Conservation (phyloP, 2,113 vertebrate genomes). For the Steatornis caripensis region DNA sequence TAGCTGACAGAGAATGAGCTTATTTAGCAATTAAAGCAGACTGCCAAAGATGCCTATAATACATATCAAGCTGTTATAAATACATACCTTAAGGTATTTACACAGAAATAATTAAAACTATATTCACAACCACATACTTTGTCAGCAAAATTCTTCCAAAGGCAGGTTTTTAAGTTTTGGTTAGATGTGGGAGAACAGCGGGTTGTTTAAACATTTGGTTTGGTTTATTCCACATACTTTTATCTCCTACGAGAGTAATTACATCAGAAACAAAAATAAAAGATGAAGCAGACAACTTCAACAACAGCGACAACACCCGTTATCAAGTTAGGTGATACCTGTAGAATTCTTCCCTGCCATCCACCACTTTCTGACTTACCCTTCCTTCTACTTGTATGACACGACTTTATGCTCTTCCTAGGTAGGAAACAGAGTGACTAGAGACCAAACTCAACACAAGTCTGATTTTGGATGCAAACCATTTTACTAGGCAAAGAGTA, state of each 20-base stretch:
- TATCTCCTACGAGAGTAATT: not conserved
- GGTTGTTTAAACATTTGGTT: not conserved
- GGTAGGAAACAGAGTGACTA: not conserved
- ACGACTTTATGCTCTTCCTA: not conserved
- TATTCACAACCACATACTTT: not conserved
- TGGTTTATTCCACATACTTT: not conserved
- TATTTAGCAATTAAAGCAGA: not conserved
- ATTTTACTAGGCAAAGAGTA: not conserved
- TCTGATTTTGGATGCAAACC: not conserved
- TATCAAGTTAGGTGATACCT: not conserved
- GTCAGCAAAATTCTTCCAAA: not conserved
- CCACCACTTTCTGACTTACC: not conserved
- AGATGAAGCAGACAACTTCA: not conserved
- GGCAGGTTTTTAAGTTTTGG: not conserved
- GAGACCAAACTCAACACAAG: not conserved
- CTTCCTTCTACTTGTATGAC: not conserved
- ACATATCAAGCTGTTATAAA: not conserved
- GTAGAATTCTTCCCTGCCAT: not conserved
- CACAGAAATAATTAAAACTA: not conserved
- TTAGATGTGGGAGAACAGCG: not conserved
- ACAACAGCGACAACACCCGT: not conserved
- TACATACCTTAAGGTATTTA: not conserved
- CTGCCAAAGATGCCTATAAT: not conserved
- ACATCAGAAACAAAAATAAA: not conserved
- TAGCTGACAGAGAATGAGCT: not conserved